Evolutionary conservation across 2,113 vertebrate genomes (phyloP).

Genomic region (Synodontis membranacea): DNA sequence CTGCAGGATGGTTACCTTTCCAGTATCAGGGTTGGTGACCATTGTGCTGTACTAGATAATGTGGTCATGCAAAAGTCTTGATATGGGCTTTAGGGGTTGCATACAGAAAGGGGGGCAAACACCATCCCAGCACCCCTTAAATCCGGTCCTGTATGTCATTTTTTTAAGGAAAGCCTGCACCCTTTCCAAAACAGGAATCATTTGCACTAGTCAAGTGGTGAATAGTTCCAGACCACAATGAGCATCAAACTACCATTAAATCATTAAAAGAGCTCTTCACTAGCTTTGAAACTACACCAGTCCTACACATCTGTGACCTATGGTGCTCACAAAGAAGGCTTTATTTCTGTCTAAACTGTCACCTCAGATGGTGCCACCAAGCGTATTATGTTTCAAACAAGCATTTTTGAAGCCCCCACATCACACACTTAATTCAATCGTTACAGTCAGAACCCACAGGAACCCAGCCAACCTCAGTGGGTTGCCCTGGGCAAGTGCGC

Average conservation of each 20-base stretch:
- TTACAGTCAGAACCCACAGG: not conserved
- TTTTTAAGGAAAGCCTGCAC: no score
- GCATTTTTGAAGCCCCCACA: not conserved
- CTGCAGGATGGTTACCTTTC: no score
- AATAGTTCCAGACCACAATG: not conserved
- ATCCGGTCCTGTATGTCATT: no score
- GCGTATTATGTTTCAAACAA: not conserved
- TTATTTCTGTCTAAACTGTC: not conserved
- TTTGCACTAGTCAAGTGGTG: not conserved
- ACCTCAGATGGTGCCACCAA: not conserved
- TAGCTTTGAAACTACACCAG: not conserved
- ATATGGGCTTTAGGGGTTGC: not conserved
- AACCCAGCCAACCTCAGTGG: not conserved
- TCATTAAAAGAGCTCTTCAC: not conserved
- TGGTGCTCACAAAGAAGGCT: not conserved
- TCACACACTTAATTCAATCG: not conserved
- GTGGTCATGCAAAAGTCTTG: not conserved
- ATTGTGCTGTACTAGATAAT: not conserved
- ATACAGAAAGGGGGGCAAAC: not conserved
- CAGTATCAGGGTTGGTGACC: no score
- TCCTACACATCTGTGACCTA: not conserved
- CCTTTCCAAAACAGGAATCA: not conserved
- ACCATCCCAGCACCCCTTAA: no score
- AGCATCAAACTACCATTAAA: not conserved
- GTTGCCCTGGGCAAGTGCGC: not conserved